Evolutionary conservation across 2,888 invertebrate species (phyloP).

Genomic region (Tetranychus piercei): DNA sequence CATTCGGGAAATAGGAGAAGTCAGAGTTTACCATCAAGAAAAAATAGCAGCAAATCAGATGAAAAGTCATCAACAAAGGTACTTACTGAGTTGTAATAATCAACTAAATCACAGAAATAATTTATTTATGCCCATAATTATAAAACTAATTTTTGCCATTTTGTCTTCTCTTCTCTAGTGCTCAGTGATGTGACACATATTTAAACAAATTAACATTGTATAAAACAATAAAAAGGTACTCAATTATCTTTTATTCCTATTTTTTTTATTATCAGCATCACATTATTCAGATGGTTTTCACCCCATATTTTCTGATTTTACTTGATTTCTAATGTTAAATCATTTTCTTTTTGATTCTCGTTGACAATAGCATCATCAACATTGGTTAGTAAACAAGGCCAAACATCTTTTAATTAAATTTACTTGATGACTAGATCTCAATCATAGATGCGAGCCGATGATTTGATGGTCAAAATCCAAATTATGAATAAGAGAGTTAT

Average conservation of each 20-base stretch:
- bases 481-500: no score
- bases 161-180: background rate
- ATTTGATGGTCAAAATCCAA: no score
- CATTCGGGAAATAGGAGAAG: background rate
- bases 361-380: background rate
- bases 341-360: background rate
- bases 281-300: background rate
- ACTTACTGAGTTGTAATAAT: background rate
- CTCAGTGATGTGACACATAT: background rate
- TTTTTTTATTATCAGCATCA: background rate
- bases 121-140: no score
- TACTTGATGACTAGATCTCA: background rate
- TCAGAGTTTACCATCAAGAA: background rate
- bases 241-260: background rate
- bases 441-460: no score
- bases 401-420: background rate
- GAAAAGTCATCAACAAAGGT: background rate
- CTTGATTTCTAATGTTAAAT: background rate
- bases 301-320: background rate
- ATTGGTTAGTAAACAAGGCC: background rate
- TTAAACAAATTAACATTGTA: background rate
- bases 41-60: background rate
- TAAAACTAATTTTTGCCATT: no score
- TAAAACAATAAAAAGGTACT: background rate
- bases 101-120: background rate